phyloP scores from a whole-genome alignment of 2,888 invertebrate species.

The Archaeoteleia sp. region DNA sequence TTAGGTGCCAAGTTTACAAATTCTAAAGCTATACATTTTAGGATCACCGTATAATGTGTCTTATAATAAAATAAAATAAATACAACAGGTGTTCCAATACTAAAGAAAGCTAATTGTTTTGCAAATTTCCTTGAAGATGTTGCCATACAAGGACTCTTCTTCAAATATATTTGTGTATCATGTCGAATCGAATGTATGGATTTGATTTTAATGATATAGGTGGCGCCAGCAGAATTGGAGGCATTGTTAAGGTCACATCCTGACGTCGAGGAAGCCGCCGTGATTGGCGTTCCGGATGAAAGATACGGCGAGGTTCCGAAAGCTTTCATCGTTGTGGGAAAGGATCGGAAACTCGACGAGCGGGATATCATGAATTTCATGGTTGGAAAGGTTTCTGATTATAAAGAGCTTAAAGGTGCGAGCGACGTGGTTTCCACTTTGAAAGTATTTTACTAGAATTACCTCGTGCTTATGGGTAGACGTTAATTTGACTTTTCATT shows the following conservation, averaged over 20 bases:
- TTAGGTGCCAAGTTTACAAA: too few relatives aligned
- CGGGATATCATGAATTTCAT: conserved; percentile 80
- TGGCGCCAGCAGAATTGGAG: conserved; percentile 93
- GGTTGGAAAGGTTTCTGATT: conserved; percentile 82
- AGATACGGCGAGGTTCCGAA: conserved; percentile 84
- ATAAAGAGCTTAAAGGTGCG: conserved; percentile 80
- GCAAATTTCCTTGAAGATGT: too few relatives aligned
- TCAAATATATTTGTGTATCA: too few relatives aligned
- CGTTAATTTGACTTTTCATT: too few relatives aligned
- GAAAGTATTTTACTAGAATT: neutral
- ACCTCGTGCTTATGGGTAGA: too few relatives aligned
- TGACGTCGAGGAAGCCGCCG: conserved; percentile 86
- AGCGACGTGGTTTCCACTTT: neutral
- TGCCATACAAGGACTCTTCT: too few relatives aligned
- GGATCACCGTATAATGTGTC: too few relatives aligned
- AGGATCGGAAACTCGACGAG: conserved; percentile 73
- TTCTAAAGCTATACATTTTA: too few relatives aligned
- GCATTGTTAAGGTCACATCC: conserved; percentile 83
- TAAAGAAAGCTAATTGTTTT: too few relatives aligned
- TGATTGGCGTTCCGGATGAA: conserved; percentile 84
- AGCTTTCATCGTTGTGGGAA: conserved; percentile 82
- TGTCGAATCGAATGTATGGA: neutral
- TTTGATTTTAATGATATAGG: conserved; percentile 76
- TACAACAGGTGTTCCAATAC: too few relatives aligned
- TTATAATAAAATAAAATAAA: too few relatives aligned